phyloP scores from a whole-genome alignment of 2,797 vertebrate species.

The Macropodus opercularis region DNA sequence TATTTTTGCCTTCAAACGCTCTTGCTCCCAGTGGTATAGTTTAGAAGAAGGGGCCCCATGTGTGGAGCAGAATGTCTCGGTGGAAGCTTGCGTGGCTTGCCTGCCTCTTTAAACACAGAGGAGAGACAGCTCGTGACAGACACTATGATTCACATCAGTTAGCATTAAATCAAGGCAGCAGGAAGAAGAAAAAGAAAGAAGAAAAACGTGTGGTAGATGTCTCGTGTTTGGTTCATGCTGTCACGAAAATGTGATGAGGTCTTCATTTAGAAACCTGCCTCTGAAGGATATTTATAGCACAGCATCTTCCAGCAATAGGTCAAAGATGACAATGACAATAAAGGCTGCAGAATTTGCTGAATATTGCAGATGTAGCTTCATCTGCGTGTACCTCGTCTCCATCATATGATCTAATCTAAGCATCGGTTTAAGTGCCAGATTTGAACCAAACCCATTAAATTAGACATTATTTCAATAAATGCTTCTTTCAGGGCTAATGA shows the following conservation, averaged over 20 bases:
- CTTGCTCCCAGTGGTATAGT: constrained; percentile 23
- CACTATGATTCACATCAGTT: constrained; percentile 62
- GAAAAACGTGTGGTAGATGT: constrained; percentile 27
- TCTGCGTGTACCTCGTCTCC: constrained; percentile 9
- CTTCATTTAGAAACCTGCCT: constrained; percentile 47
- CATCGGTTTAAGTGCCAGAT: constrained; percentile 27
- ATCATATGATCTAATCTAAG: constrained; percentile 19
- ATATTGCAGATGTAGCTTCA: constrained; percentile 18
- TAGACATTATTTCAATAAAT: constrained; percentile 23
- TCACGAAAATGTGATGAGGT: constrained; percentile 45
- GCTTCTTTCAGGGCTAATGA: constrained; percentile 52
- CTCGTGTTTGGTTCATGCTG: constrained; percentile 44
- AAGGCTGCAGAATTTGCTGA: constrained; percentile 1
- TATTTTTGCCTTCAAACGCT: constrained; percentile 61
- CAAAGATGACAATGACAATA: constrained; percentile 31
- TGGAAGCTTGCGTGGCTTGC: constrained; percentile 31
- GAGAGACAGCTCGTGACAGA: constrained; percentile 49
- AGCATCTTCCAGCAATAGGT: constrained; percentile 37
- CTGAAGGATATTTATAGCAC: constrained; percentile 34
- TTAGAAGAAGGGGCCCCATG: constrained; percentile 27
- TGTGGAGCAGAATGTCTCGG: constrained; percentile 12
- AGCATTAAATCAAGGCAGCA: constrained; percentile 41
- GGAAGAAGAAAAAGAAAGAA: constrained; percentile 7
- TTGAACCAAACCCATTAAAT: constrained; percentile 37
- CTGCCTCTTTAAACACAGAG: constrained; percentile 33